Evolutionary conservation across 92 coral and sea anemone genomes (phyloP), one percentile per base, ranked within the genome.

Genomic region (Heteractis magnifica): DNA sequence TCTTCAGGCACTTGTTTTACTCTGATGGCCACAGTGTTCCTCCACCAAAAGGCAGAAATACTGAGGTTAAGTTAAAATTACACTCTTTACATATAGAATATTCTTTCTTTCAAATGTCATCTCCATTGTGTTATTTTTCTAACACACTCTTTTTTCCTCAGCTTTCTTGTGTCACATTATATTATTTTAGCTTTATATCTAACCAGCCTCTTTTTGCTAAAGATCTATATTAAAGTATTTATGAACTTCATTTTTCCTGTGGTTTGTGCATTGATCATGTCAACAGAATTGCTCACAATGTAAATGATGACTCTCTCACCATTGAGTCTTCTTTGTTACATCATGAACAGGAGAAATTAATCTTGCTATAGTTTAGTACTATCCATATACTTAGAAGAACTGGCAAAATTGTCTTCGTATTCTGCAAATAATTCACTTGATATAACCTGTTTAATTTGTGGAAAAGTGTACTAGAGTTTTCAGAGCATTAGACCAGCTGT

Each of bases 1-100:
- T 85, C 76, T 85, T 85, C 77, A 78, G 76, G 79, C 88, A 85
- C 53, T 52, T 85, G 12, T 85, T 85, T 72, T 85, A 85, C 83
- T 85, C 88, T 15, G 88, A 71, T 85, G 88, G 88, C 5, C 65
- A 70, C 3, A 68, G 77, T 70, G 20, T 81, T 5, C 84, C 84
- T 81, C 84, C 84, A 70, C 84, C 84, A 50, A 81, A 81, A 52
- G 77, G 84, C 62, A 50, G 84, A 70, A 81, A 68, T 21, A 81
- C 76, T n/a, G 77, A 81, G 84, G 84, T 81, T 81, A 52, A 81
- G 5, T 6, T 1, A 34, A 10, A 64, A 18, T 60, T 48, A 41
- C 64, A 44, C 44, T 34, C 44, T 34, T 34, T 34, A 19, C 48
- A 9, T 49, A 26, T 52, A 3, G 15, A 55, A 4, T 10, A 5